Evolutionary conservation across 23 tunicate species (phyloP), one percentile per base, ranked within the genome.

Genomic region (Ciona savignyi): DNA sequence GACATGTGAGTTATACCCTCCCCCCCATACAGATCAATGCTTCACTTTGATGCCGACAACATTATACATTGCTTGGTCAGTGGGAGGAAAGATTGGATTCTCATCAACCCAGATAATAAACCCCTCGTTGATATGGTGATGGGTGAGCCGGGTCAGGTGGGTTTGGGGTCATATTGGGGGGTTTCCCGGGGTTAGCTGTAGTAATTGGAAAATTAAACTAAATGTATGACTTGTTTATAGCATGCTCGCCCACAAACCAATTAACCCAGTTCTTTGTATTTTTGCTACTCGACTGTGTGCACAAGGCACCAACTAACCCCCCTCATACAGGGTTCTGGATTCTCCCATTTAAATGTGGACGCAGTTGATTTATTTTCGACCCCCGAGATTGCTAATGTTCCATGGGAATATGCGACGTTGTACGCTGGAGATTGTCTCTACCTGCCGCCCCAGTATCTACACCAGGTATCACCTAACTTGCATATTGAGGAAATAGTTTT

Each of bases 31-130:
- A n/a, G 85, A 30, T 91, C 97, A 25, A 77, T 84, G 79, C 77
- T 91, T 1, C 97, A 91, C 76, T 66, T 75, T 51, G 97, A 91
- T 76, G 97, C 97, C 28, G 97, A 91, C 72, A 80, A 91, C 69
- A 91, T 91, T 25, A 66, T 91, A 30, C 97, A 91, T 71, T 91
- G 97, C 56, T 60, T 91, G 24, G 84, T 91, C 19, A 42, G 83
- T 64, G 97, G 97, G 20, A 67, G 83, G 73, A 91, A 91, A 70
- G 97, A 91, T 68, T 91, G 97, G 97, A 91, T 91, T 23, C 60
- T 91, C 2, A 80, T 84, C 35, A 66, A 91, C 66, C 82, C 80
- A 4, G 48, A 66, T 1, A 34, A 91, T 68, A 80, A 75, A 35
- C n/a, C 33, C 20, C 66, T 63, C 32, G 20, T 76, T 15, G 91